A percentile compares a stretch with the other conserved stretches of the same genome.
Evolutionary conservation across 2,888 invertebrate genomes (phyloP).

Genomic region (Ellobium chinense): DNA sequence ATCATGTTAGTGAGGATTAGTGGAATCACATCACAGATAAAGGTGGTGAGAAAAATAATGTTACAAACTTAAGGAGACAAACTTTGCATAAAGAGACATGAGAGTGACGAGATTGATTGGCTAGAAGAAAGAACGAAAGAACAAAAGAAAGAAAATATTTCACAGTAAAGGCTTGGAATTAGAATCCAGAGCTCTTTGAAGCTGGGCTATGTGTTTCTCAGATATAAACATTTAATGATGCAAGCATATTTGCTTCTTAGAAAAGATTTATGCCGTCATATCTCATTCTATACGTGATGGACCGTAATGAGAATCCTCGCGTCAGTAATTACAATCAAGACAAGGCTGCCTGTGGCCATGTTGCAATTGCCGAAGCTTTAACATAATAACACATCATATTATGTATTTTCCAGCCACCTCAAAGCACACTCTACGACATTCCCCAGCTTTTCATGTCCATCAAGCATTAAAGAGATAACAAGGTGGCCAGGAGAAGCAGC

Average conservation of each 20-base stretch:
- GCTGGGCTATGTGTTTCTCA: too few species aligned
- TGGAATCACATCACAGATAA: too few species aligned
- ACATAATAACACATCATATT: background rate
- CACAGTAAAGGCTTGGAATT: too few species aligned
- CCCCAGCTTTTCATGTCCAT: constrained; percentile 18
- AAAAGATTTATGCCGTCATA: background rate
- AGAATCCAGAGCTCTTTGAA: too few species aligned
- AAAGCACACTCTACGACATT: background rate
- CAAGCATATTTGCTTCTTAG: background rate
- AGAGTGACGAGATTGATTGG: too few species aligned
- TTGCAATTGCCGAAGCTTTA: background rate
- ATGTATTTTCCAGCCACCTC: background rate
- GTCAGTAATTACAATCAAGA: background rate
- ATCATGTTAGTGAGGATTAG: too few species aligned
- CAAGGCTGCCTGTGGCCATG: background rate
- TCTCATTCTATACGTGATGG: background rate
- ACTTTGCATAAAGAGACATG: too few species aligned
- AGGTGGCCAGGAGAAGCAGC: background rate
- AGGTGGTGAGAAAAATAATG: too few species aligned
- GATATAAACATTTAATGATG: too few species aligned
- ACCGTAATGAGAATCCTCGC: background rate
- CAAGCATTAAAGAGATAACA: constrained; percentile 37
- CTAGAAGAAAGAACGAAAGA: too few species aligned
- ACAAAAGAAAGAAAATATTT: too few species aligned
- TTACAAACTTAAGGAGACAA: too few species aligned